Evolutionary conservation across 2,888 invertebrate species (phyloP).

Genomic region (Pyrrhosoma nymphula): DNA sequence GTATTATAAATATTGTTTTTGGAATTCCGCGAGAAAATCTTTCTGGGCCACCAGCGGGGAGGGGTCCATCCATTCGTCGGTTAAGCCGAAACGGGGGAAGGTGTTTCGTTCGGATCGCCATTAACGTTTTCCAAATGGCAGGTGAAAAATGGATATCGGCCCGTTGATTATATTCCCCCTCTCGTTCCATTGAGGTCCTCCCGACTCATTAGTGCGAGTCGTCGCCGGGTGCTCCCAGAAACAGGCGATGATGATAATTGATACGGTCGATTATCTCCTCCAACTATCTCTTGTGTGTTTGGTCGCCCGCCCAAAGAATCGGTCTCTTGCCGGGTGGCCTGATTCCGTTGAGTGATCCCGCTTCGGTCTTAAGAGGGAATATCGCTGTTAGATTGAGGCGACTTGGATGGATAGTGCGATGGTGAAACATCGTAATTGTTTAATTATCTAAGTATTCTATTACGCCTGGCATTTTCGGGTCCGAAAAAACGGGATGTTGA

Average conservation of each 20-base stretch:
- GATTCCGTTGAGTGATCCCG: neutral
- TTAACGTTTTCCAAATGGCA: neutral
- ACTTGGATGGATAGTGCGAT: neutral
- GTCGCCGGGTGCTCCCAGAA: neutral
- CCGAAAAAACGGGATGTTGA: too few relatives aligned
- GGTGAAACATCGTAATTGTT: neutral
- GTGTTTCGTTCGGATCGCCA: neutral
- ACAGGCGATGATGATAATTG: neutral
- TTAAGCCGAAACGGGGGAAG: neutral
- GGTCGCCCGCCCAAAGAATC: neutral
- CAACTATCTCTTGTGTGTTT: neutral
- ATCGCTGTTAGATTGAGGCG: neutral
- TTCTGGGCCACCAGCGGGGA: neutral
- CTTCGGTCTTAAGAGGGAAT: neutral
- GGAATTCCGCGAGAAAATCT: neutral
- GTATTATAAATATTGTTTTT: too few relatives aligned
- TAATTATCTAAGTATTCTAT: neutral
- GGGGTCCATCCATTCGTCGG: neutral
- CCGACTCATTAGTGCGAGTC: neutral
- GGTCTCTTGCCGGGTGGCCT: neutral
- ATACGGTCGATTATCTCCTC: constrained; percentile 4
- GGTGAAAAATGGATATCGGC: neutral
- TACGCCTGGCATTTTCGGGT: neutral
- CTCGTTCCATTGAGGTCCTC: neutral
- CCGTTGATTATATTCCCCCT: neutral